Base-by-base conservation (phyloP, 2,888 invertebrate genomes). In the Scaptodrosophila latifasciaeformis region DNA sequence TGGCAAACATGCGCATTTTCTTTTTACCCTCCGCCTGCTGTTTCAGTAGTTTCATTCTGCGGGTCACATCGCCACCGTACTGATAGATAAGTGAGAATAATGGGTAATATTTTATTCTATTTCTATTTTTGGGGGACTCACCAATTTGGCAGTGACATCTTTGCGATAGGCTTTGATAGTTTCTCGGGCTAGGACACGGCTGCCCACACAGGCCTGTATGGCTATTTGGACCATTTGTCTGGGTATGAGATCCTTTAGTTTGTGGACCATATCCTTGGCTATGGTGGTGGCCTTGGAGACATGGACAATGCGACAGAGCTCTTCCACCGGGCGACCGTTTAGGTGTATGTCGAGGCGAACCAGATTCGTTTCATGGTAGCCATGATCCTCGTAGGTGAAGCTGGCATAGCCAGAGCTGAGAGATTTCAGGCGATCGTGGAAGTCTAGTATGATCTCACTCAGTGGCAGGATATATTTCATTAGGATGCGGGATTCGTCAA, bases 1-100 rank as follows among this genome's bases (percentile, higher is more conserved):
- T 96, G 43, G 96, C 97, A 56, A 97, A 89, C 89, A 92, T 91
- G 79, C 94, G 90, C 95, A 99, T 93, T 85, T 92, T 92, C 86
- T 95, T 96, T 86, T 99, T 99, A 5, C 98, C 98, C 76, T 96
- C 96, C 0, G 94, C 90, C 88, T 99, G 99, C 80, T 93, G 91
- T 59, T 92, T 92, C 15, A 99, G 86, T 27, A 99, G 88, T 85
- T 99, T 99, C 89, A 92, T 95, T 83, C 92, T 91, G 71, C 99
- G 89, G 0, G 95, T 94, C 1, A 95, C 89, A 86, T 98, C 98
- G 12, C 97, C 97, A 0, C 97, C 98, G 83, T 97, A 95, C 94
- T 95, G 83, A 31, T 52, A 52, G 47, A 18, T 59, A 44, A 13
- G 9, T 18, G 18, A 51, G 12, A 17, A 18, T 34, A 43, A 44